Percentiles rank a stretch among this genome's conserved stretches.
Conservation (phyloP, 2,888 invertebrate species). For the Leucania comma region DNA sequence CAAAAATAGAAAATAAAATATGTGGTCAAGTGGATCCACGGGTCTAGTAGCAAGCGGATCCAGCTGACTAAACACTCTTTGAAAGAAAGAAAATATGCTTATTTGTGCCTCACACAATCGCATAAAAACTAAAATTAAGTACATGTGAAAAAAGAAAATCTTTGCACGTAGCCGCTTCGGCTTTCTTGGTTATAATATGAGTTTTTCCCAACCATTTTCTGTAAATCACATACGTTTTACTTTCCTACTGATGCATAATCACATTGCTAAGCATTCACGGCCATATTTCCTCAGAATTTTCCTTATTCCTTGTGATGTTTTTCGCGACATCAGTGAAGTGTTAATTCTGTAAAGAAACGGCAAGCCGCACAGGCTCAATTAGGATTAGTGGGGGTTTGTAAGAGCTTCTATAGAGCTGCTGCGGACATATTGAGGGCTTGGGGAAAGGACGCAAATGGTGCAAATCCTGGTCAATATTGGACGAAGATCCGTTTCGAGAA, state of each 20-base stretch:
- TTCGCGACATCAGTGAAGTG: slow-evolving; percentile 32
- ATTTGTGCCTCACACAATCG: too few relatives aligned
- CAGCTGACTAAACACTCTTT: neutral
- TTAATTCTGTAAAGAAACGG: slow-evolving; percentile 54
- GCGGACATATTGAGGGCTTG: slow-evolving; percentile 40
- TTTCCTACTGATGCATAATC: neutral
- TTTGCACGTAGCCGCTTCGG: too few relatives aligned
- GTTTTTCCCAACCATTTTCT: neutral
- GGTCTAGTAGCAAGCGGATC: neutral
- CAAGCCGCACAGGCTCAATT: slow-evolving; percentile 46
- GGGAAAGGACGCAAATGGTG: slow-evolving; percentile 50
- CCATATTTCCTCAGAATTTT: slow-evolving; percentile 12
- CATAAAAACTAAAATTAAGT: too few relatives aligned
- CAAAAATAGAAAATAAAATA: neutral
- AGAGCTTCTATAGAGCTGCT: slow-evolving; percentile 48
- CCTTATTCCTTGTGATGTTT: slow-evolving; percentile 9
- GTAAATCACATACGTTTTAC: neutral
- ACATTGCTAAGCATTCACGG: neutral
- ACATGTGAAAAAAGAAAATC: too few relatives aligned
- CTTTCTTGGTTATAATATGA: neutral
- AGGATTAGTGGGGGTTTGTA: slow-evolving; percentile 57
- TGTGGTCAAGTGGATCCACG: neutral
- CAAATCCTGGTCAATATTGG: slow-evolving; percentile 55
- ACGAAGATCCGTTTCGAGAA: slow-evolving; percentile 27
- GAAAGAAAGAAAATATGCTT: too few relatives aligned